phyloP scores from a whole-genome alignment of 2,888 invertebrate genomes.

The Eutolmus rufibarbis region DNA sequence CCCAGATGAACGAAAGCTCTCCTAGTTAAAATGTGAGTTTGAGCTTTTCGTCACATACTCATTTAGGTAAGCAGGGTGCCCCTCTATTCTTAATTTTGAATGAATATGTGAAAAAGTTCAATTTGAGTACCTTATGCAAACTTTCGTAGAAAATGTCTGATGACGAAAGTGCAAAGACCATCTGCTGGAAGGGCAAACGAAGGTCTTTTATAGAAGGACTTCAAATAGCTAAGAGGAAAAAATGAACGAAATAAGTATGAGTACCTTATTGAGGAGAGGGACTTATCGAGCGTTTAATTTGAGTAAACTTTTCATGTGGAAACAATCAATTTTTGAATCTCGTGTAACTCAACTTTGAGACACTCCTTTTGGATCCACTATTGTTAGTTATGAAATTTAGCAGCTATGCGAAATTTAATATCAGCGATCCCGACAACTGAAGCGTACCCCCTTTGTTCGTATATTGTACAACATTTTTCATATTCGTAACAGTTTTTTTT shows the following conservation, averaged over 20 bases:
- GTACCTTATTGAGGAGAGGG: neutral
- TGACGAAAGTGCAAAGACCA: neutral
- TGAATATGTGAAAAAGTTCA: neutral
- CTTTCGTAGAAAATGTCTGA: neutral
- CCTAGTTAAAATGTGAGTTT: neutral
- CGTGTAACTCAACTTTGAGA: neutral
- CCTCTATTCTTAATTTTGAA: neutral
- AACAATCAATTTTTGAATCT: no score
- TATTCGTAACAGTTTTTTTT: no score
- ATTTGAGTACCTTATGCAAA: neutral
- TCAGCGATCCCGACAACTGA: neutral
- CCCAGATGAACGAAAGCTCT: neutral
- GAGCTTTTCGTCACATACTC: neutral
- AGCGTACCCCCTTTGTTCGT: no score
- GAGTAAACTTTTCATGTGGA: neutral
- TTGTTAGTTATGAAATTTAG: neutral
- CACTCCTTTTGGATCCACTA: neutral
- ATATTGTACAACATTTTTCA: no score
- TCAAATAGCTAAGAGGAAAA: neutral
- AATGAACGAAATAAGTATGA: neutral
- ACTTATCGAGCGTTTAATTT: no score
- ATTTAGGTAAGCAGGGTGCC: neutral
- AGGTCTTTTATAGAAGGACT: neutral
- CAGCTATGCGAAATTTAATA: neutral
- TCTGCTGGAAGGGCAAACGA: neutral